Evolutionary conservation across 2,113 vertebrate genomes (phyloP), one percentile per base, ranked within the genome.

Genomic region (Bambusicola thoracicus): DNA sequence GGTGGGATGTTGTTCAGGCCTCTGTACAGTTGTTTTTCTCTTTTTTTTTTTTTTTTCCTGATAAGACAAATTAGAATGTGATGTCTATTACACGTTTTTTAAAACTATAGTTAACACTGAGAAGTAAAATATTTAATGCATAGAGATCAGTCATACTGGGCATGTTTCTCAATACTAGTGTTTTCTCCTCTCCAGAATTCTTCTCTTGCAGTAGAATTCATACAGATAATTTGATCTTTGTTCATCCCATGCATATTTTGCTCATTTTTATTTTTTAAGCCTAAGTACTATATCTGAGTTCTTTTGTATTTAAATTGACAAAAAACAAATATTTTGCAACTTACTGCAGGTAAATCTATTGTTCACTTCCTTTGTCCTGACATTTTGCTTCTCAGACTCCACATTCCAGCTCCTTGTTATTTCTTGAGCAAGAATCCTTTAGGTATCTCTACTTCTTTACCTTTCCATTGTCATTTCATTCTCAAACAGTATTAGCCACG

Each of bases 251-350:
- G 1, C 49, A 48, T 87, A 61, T 96, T 97, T 96, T 77, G 92
- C 59, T 79, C 93, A 46, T 91, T 86, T 93, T 89, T 95, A 85
- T 96, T 89, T 92, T 75, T 95, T 73, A 74, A 78, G 34, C 59
- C 81, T 63, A 80, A 74, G 95, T 94, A 94, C 66, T 58, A 72
- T 69, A 92, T 94, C 86, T 87, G 84, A 95, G 55, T 93, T 90
- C 74, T 93, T 85, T 58, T 83, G 32, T 76, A 92, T 87, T 78
- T 85, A 87, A 89, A 92, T 51, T 85, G 85, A 91, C 85, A 95
- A 92, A 93, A 82, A 95, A 14, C 63, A 83, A 93, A 58, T 93
- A 77, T 69, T 96, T 96, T 95, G 66, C 91, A 94, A 89, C 89
- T 97, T 93, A 82, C 59, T 95, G 76, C 69, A 81, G 63, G 79